Evolutionary conservation across 2,888 invertebrate species (phyloP), one percentile per base, ranked within the genome.

Genomic region (Thecophora atra): DNA sequence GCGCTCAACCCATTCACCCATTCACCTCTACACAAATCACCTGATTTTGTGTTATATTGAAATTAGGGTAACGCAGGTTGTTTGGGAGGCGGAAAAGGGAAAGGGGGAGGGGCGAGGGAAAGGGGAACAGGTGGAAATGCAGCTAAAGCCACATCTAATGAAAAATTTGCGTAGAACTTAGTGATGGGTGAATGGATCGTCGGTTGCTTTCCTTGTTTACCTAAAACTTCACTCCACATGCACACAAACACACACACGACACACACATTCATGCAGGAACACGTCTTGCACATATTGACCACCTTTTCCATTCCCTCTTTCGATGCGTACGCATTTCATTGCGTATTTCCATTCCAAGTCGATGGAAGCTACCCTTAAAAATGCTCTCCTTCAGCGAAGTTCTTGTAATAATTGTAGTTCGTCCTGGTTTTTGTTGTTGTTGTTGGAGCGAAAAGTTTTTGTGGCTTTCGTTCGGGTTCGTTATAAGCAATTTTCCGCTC

Each of bases 381-480:
- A 26, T 60, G 47, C 47, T 60, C 60, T 47, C 4, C 8, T 47
- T 6, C 4, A 47, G 5, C 47, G 15, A 11, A 13, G 44, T 13
- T 44, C 8, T 44, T 44, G 44, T 44, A 44, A 13, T 44, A 13
- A 13, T 44, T 72, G 44, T 44, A 11, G 44, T 44, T 47, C 47
- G 63, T 66, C 68, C 5, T 47, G 1, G 66, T 72, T 71, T 64
- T 71, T 72, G 37, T 54, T 71, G 67, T 65, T 63, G 71, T 62
- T 77, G 76, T 72, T 70, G 74, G 44, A 62, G 58, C 13, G 47
- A 19, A n/a, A 64, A 52, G 51, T 51, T 62, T 63, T 37, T 65
- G 64, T 42, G 19, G 28, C 21, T 58, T 47, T 58, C 51, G 28
- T 52, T 47, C 73, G 76, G 80, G 78, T 82, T 79, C 70, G 44